These are phyloP conservation scores for Dinocampus coccinellae DNA, from an alignment of 2,888 invertebrate species.

Conservation along the genomic window DNA sequence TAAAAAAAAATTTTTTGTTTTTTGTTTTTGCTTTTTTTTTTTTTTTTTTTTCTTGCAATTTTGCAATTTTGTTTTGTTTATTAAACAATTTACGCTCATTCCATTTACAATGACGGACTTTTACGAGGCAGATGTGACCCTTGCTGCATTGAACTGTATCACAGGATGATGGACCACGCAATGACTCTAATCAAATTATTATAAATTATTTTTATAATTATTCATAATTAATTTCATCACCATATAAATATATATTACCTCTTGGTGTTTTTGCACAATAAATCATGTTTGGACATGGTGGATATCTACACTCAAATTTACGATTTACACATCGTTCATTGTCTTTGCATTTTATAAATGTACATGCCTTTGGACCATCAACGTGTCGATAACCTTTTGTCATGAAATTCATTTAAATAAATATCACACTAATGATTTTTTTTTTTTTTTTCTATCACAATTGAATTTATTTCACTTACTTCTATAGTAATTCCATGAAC, in stretches of 20 bases:
- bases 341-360: slow-evolving; percentile 48
- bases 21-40: too few relatives aligned
- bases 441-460: background rate
- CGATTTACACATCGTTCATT: slow-evolving; percentile 54
- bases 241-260: slow-evolving; percentile 46
- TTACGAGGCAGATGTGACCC: slow-evolving; percentile 54
- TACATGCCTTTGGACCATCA: slow-evolving; percentile 48
- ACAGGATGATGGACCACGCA: slow-evolving; percentile 56
- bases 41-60: too few relatives aligned
- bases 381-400: background rate
- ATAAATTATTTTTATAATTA: background rate
- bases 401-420: background rate
- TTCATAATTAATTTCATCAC: background rate
- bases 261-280: slow-evolving; percentile 55
- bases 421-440: background rate
- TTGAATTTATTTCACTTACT: slow-evolving; percentile 10
- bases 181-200: slow-evolving; percentile 50
- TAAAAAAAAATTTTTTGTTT: too few relatives aligned
- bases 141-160: slow-evolving; percentile 54
- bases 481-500: background rate
- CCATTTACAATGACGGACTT: slow-evolving; percentile 55
- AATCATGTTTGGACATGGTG: slow-evolving; percentile 58
- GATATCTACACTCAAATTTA: slow-evolving; percentile 56
- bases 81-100: slow-evolving; percentile 49
- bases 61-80: background rate